Evolutionary conservation across 1,140 invertebrate genomes (phyloP).

Genomic region (Holotrichia oblita): DNA sequence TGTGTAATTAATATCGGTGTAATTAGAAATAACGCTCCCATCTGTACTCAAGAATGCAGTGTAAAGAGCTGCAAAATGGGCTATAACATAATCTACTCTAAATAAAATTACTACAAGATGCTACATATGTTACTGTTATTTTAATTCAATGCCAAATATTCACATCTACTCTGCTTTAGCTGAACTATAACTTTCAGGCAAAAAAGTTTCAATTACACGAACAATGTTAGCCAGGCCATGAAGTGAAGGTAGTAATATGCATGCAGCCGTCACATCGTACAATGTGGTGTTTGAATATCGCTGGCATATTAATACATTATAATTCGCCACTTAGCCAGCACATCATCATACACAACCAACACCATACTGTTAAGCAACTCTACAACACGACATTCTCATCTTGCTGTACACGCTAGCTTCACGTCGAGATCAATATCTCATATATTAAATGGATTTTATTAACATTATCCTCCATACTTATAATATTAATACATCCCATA

Average conservation of each 20-base stretch:
- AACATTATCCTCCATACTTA: neutral
- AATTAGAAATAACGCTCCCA: too few relatives aligned
- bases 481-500: neutral
- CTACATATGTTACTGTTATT: too few relatives aligned
- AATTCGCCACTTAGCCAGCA: constrained; percentile 4
- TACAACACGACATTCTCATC: neutral
- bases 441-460: constrained; percentile 2
- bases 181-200: too few relatives aligned
- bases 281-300: constrained; percentile 25
- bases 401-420: neutral
- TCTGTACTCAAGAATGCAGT: too few relatives aligned
- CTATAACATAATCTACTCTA: too few relatives aligned
- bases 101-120: too few relatives aligned
- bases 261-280: neutral
- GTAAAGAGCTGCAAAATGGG: too few relatives aligned
- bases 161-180: too few relatives aligned
- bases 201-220: neutral
- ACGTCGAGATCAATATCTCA: neutral
- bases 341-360: constrained; percentile 1
- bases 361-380: constrained; percentile 6
- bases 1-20: too few relatives aligned
- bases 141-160: too few relatives aligned
- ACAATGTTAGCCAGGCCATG: neutral
- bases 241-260: constrained; percentile 8
- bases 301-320: constrained; percentile 12